Conservation (phyloP, 2,888 invertebrate species). For the Rotaria macrura region DNA sequence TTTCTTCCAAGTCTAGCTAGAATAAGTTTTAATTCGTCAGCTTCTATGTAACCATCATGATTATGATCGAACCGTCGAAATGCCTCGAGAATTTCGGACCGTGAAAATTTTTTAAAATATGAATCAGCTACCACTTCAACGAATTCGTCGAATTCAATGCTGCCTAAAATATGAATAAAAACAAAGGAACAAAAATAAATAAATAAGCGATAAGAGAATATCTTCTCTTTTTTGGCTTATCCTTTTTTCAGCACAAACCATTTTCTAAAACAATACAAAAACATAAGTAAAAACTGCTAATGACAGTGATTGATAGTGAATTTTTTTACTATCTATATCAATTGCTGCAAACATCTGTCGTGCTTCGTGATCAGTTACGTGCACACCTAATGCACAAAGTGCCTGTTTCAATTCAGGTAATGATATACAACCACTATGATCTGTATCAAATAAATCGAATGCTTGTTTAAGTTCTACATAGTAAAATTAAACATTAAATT, state of each 20-base stretch:
- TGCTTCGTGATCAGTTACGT: not conserved
- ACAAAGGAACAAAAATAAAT: not conserved
- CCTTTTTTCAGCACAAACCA: not conserved
- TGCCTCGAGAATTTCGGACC: not conserved
- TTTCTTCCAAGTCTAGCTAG: not conserved
- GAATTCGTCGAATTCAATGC: not conserved
- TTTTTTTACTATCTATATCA: not conserved
- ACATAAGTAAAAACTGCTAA: too few species aligned
- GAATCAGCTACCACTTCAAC: conserved; percentile 4
- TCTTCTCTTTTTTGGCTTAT: too few species aligned
- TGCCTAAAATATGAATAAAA: not conserved
- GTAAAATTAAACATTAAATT: too few species aligned
- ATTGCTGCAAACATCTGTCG: conserved; percentile 10
- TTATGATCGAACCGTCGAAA: conserved; percentile 9
- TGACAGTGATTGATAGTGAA: too few species aligned
- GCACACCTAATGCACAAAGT: not conserved
- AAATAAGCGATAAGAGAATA: not conserved
- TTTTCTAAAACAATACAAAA: not conserved
- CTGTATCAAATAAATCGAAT: conserved; percentile 9
- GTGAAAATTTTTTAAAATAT: not conserved
- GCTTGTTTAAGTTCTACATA: not conserved
- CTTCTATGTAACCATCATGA: conserved; percentile 2
- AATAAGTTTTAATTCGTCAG: not conserved
- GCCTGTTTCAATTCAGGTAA: not conserved
- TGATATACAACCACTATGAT: not conserved